A percentile compares a stretch with the other conserved stretches of the same genome.
phyloP scores from a whole-genome alignment of 1,140 invertebrate species.

The Drosophila teissieri region DNA sequence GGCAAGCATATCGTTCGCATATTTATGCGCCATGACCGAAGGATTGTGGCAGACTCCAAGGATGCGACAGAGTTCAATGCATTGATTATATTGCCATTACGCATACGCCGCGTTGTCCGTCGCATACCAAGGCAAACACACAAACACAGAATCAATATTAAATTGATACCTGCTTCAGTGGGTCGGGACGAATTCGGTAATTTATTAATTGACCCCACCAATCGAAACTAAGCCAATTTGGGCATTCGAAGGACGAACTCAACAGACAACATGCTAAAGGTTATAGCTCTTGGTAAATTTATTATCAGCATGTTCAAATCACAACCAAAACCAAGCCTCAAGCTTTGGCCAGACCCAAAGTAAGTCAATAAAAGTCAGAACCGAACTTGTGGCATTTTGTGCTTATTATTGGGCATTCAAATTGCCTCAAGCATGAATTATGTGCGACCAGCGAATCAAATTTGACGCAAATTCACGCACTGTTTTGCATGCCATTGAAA shows the following conservation, averaged over 20 bases:
- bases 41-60: slow-evolving; percentile 29
- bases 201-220: slow-evolving; percentile 62
- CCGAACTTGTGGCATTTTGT: slow-evolving; percentile 72
- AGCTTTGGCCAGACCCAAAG: slow-evolving; percentile 3
- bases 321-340: slow-evolving; percentile 37
- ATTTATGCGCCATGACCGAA: slow-evolving; percentile 49
- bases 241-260: background rate
- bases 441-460: slow-evolving; percentile 59
- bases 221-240: slow-evolving; percentile 50
- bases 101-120: slow-evolving; percentile 39
- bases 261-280: slow-evolving; percentile 35
- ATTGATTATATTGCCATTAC: slow-evolving; percentile 61
- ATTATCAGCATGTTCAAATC: slow-evolving; percentile 58
- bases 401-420: slow-evolving; percentile 77
- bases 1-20: slow-evolving; percentile 55
- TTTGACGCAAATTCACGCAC: slow-evolving; percentile 31
- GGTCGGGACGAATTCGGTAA: slow-evolving; percentile 45
- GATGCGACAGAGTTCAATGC: slow-evolving; percentile 56
- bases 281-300: slow-evolving; percentile 70
- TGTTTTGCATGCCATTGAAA: slow-evolving; percentile 65
- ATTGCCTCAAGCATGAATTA: slow-evolving; percentile 81
- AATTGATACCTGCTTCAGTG: slow-evolving; percentile 49
- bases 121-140: slow-evolving; percentile 4
- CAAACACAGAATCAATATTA: slow-evolving; percentile 39
- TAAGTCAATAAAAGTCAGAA: slow-evolving; percentile 73